A percentile compares a stretch with the other conserved stretches of the same genome.
Evolutionary conservation across 2,113 vertebrate genomes (phyloP).

Genomic region (Pterocles burchelli): DNA sequence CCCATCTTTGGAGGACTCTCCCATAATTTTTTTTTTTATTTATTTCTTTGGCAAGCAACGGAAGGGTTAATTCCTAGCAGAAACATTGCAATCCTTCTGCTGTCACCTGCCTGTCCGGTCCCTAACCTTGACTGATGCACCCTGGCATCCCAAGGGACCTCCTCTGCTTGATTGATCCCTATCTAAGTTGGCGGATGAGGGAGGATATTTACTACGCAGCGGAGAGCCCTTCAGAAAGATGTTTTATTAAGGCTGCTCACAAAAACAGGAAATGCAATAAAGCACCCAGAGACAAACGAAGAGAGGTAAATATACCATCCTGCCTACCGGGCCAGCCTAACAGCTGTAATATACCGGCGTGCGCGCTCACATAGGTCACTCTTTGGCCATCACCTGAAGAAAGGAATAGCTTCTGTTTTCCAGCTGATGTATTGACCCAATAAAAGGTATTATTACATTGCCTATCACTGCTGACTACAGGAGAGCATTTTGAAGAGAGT

Average conservation of each 20-base stretch:
- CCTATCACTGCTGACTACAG: slow-evolving; percentile 58
- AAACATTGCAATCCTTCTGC: not conserved
- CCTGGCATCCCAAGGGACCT: not conserved
- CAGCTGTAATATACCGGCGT: slow-evolving; percentile 10
- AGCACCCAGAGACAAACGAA: slow-evolving; percentile 24
- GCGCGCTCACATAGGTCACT: slow-evolving; percentile 15
- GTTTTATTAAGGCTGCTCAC: slow-evolving; percentile 60
- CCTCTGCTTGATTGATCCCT: slow-evolving; percentile 34
- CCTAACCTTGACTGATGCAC: slow-evolving; percentile 49
- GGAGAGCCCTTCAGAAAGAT: slow-evolving; percentile 20
- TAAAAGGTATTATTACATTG: slow-evolving; percentile 70
- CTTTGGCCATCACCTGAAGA: slow-evolving; percentile 41
- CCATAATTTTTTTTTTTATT: not conserved
- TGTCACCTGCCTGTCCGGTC: not conserved
- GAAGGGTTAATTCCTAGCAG: not conserved
- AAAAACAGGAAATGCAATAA: slow-evolving; percentile 43
- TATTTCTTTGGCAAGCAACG: not conserved
- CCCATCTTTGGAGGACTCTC: not conserved
- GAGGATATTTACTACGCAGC: slow-evolving; percentile 28
- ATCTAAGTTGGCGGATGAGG: not conserved
- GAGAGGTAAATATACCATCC: slow-evolving; percentile 13
- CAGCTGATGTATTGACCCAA: slow-evolving; percentile 74
- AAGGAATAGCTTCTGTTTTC: slow-evolving; percentile 63
- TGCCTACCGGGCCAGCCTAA: not conserved
- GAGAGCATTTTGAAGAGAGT: slow-evolving; percentile 46